Conservation (phyloP, 2,888 invertebrate genomes). For the Yponomeuta cagnagella region DNA sequence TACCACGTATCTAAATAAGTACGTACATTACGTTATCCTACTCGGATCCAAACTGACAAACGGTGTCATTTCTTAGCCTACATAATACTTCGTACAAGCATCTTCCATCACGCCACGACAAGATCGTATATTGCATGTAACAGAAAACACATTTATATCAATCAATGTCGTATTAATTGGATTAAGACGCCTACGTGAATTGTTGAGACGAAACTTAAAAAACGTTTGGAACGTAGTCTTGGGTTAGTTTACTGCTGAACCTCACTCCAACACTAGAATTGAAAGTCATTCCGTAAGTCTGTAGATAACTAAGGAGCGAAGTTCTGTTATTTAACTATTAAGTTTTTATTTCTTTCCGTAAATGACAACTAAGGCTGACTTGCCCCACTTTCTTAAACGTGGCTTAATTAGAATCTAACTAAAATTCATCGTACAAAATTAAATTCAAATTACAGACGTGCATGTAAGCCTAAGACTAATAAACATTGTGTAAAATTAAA, state of each 20-base stretch:
- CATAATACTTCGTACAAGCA: background rate
- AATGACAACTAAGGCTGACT: no score
- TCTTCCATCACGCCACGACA: constrained; percentile 15
- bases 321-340: background rate
- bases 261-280: background rate
- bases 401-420: no score
- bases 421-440: no score
- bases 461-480: no score
- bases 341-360: no score
- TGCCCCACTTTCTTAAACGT: no score
- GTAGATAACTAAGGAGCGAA: background rate
- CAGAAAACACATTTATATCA: constrained; percentile 56
- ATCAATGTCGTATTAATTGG: constrained; percentile 73
- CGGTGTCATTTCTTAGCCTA: no score
- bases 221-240: background rate
- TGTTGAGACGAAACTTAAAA: background rate
- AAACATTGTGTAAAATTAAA: no score
- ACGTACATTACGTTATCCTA: no score
- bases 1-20: no score
- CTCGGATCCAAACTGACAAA: no score
- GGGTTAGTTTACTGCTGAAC: background rate
- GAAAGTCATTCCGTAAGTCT: background rate
- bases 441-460: no score
- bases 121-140: constrained; percentile 1
- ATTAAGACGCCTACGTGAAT: constrained; percentile 62